These are phyloP conservation scores for Leptodirus hochenwartii DNA, from an alignment of 2,888 invertebrate genomes.

Conservation along the genomic window DNA sequence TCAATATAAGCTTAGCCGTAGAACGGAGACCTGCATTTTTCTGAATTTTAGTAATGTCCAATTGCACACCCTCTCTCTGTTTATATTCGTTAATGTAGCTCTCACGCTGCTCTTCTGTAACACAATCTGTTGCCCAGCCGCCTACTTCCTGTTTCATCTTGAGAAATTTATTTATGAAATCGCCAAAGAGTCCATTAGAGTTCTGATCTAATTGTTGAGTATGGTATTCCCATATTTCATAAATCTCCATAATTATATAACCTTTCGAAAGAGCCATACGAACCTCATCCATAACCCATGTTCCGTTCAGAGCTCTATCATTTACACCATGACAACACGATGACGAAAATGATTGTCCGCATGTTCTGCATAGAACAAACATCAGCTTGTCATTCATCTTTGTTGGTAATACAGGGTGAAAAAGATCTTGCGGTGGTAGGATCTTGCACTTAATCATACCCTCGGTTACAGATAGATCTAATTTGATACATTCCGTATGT, in stretches of 20 bases:
- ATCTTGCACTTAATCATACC: no score
- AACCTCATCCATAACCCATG: slow-evolving; percentile 20
- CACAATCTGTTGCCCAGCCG: slow-evolving; percentile 13
- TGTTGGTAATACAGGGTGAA: no score
- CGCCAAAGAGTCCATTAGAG: slow-evolving; percentile 15
- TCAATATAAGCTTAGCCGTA: slow-evolving; percentile 12
- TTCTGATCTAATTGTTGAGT: slow-evolving; percentile 3
- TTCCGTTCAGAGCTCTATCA: slow-evolving; percentile 13
- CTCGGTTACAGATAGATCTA: no score
- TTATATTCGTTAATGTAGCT: slow-evolving; percentile 10
- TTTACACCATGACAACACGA: slow-evolving; percentile 16
- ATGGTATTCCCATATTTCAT: slow-evolving; percentile 20
- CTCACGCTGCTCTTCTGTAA: slow-evolving; percentile 8
- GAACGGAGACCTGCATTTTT: slow-evolving; percentile 12
- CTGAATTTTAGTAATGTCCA: slow-evolving; percentile 8
- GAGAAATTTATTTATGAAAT: slow-evolving; percentile 16
- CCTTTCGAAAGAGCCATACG: slow-evolving; percentile 16
- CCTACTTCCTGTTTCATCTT: slow-evolving; percentile 15
- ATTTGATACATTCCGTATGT: no score
- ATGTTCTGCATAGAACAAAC: slow-evolving; percentile 18
- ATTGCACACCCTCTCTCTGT: slow-evolving; percentile 10
- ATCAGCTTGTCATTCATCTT: no score
- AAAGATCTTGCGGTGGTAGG: no score
- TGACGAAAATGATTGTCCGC: slow-evolving; percentile 12
- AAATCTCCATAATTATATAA: slow-evolving; percentile 16